These are phyloP conservation scores for Miltochrista miniata DNA, from an alignment of 2,888 invertebrate species.

Conservation along the genomic window DNA sequence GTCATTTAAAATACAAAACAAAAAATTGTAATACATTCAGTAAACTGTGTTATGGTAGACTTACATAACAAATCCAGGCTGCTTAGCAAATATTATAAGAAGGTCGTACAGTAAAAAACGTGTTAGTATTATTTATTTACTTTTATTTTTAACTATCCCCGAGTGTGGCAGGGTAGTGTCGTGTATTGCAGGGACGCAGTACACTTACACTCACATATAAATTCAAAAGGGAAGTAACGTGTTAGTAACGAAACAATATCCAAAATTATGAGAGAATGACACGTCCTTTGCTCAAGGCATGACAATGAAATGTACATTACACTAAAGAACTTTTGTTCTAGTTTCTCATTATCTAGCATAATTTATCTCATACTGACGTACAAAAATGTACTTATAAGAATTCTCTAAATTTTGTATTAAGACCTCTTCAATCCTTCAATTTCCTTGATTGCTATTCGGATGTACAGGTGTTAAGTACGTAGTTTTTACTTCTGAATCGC, in stretches of 20 bases:
- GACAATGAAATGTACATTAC: too few species aligned
- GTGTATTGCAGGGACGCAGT: constrained; percentile 69
- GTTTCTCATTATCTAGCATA: too few species aligned
- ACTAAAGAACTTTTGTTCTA: too few species aligned
- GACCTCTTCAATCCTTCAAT: too few species aligned
- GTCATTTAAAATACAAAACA: neutral
- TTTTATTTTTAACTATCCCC: constrained; percentile 78
- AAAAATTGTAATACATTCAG: neutral
- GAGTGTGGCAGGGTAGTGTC: constrained; percentile 55
- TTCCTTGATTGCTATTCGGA: too few species aligned
- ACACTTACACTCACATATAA: constrained; percentile 74
- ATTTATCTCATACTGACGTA: too few species aligned
- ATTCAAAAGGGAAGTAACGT: constrained; percentile 77
- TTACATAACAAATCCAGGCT: constrained; percentile 64
- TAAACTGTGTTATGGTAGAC: constrained; percentile 31
- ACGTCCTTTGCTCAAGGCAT: constrained; percentile 2
- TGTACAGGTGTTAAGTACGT: too few species aligned
- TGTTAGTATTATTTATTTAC: constrained; percentile 68
- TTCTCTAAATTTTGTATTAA: too few species aligned
- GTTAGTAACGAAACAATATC: constrained; percentile 71
- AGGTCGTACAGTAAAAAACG: constrained; percentile 31
- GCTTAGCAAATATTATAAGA: constrained; percentile 42
- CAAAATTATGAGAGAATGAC: constrained; percentile 38
- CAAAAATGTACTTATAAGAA: too few species aligned
- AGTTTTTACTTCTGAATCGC: too few species aligned